phyloP scores from a whole-genome alignment of 2,113 vertebrate genomes.

The Anoplopoma fimbria region DNA sequence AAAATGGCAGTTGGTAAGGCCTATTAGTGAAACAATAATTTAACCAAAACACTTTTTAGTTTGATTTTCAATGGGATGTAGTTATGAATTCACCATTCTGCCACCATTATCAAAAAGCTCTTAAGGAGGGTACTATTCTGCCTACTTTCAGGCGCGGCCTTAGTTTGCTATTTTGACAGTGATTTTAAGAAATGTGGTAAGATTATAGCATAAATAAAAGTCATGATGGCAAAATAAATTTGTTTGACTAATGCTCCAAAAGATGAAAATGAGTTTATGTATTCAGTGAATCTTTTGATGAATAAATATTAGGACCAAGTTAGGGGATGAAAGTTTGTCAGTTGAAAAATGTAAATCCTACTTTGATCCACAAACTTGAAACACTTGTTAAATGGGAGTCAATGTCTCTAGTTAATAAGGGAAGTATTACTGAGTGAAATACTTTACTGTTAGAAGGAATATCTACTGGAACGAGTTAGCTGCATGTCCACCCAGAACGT shows the following conservation, averaged over 20 bases:
- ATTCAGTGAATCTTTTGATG: background rate
- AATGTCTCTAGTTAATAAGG: conserved; percentile 8
- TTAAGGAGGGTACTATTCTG: too few species aligned
- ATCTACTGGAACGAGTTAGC: conserved; percentile 33
- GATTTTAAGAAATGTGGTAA: background rate
- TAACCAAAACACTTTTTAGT: background rate
- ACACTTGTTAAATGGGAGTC: conserved; percentile 33
- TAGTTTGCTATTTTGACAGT: background rate
- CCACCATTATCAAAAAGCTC: background rate
- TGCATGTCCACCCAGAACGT: conserved; percentile 45
- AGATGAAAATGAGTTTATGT: background rate
- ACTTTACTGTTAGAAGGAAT: background rate
- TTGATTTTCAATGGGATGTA: background rate
- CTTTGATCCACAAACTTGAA: conserved; percentile 2
- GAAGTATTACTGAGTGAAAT: conserved; percentile 13
- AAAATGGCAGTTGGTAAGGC: background rate
- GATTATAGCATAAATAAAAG: background rate
- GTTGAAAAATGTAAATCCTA: conserved; percentile 14
- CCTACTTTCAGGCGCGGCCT: background rate
- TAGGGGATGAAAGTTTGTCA: conserved; percentile 25
- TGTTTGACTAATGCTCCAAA: background rate
- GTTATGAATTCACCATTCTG: background rate
- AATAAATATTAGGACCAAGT: conserved; percentile 4
- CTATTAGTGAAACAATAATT: background rate
- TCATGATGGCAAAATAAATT: background rate